These are phyloP conservation scores for Gymnogyps californianus DNA, from an alignment of 2,113 vertebrate genomes.

Conservation along the genomic window DNA sequence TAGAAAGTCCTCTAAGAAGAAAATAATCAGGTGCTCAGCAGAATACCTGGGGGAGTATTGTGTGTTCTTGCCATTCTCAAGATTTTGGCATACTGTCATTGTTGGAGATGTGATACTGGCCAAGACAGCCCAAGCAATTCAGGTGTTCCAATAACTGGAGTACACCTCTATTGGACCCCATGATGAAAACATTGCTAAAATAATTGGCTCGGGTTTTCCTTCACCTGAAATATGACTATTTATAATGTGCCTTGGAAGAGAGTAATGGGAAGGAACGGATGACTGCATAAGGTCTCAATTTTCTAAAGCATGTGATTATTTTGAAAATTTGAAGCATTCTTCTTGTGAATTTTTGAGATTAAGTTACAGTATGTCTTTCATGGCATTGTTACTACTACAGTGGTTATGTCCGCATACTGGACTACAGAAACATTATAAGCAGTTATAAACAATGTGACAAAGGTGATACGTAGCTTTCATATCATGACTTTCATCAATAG, in stretches of 20 bases:
- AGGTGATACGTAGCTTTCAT: not conserved
- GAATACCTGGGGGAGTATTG: not conserved
- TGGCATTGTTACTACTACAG: not conserved
- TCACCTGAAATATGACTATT: not conserved
- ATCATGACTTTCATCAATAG: not conserved
- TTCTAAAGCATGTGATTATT: not conserved
- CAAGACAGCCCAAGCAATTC: not conserved
- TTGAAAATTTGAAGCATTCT: not conserved
- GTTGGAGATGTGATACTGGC: not conserved
- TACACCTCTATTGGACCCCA: fast-evolving
- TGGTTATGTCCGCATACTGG: not conserved
- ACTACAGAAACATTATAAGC: not conserved
- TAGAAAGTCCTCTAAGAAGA: not conserved
- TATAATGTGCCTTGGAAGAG: not conserved
- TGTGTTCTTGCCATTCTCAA: not conserved
- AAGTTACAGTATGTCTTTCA: not conserved
- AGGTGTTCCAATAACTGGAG: not conserved
- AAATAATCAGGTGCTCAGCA: not conserved
- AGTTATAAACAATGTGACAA: not conserved
- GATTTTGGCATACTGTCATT: not conserved
- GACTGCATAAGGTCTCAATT: not conserved
- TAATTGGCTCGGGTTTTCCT: not conserved
- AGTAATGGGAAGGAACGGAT: not conserved
- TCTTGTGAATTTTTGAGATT: not conserved
- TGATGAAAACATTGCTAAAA: not conserved